Evolutionary conservation across 2,888 invertebrate species (phyloP).

Genomic region (Balanococcus diminutus): DNA sequence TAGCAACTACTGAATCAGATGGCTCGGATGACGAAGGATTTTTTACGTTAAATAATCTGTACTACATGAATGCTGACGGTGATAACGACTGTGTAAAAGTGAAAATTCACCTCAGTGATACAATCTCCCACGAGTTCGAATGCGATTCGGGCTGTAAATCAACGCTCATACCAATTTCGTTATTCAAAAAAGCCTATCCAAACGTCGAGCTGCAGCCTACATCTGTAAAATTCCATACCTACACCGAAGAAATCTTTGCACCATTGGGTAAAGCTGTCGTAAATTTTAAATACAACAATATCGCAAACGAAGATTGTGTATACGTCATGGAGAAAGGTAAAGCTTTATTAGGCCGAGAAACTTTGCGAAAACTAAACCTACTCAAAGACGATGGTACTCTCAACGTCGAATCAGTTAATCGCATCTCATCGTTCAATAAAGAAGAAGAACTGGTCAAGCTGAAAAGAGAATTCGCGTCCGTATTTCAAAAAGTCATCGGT

Average conservation of each 20-base stretch:
- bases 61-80: background rate
- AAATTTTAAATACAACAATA: background rate
- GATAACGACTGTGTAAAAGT: background rate
- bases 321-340: background rate
- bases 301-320: background rate
- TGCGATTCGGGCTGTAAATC: background rate
- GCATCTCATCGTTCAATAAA: background rate
- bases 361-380: background rate
- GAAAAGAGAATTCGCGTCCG: background rate
- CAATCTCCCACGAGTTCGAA: background rate
- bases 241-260: slow-evolving; percentile 42
- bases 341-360: background rate
- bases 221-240: slow-evolving; percentile 2
- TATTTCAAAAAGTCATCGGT: background rate
- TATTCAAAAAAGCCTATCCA: background rate
- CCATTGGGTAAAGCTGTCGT: slow-evolving; percentile 11
- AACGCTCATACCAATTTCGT: background rate
- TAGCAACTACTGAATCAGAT: background rate
- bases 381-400: background rate
- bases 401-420: background rate
- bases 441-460: background rate
- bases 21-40: background rate
- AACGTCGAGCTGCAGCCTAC: background rate
- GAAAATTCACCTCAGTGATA: background rate
- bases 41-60: background rate